A percentile compares a stretch with the other conserved stretches of the same genome.
Evolutionary conservation across 1,140 invertebrate species (phyloP).

Genomic region (Tetragonula clypearis): DNA sequence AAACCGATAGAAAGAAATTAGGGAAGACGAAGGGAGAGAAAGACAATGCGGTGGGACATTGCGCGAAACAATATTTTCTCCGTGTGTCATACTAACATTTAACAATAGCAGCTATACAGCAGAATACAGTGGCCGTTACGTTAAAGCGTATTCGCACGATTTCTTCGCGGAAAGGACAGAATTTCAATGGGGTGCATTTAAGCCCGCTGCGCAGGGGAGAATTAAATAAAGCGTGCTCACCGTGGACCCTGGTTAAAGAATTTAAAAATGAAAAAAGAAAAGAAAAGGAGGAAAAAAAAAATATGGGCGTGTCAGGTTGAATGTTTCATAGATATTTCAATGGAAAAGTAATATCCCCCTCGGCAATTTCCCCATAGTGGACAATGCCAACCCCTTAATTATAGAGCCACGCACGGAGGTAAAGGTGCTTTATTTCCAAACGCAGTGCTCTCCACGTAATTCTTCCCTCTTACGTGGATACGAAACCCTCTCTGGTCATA

Average conservation of each 20-base stretch:
- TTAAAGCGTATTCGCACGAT: conserved; percentile 48
- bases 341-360: conserved; percentile 59
- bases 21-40: not conserved
- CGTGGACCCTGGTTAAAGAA: not conserved
- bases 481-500: conserved; percentile 11
- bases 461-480: conserved; percentile 6
- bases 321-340: conserved; percentile 65
- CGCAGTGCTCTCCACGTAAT: conserved; percentile 4
- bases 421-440: conserved; percentile 42
- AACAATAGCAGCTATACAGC: not conserved
- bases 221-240: conserved; percentile 62
- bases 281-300: not conserved
- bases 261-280: conserved; percentile 19
- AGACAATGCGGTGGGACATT: not conserved
- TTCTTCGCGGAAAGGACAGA: conserved; percentile 57
- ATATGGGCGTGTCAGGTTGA: conserved; percentile 29
- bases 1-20: not conserved
- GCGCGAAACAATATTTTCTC: conserved; percentile 21
- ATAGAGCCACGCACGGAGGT: conserved; percentile 19
- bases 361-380: conserved; percentile 32
- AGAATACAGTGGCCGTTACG: not conserved
- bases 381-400: conserved; percentile 60
- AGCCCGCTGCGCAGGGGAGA: conserved; percentile 31
- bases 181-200: conserved; percentile 63
- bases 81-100: too few relatives aligned